Percentiles rank a stretch among this genome's conserved stretches.
Evolutionary conservation across 1,140 invertebrate species (phyloP).

Genomic region (Conus betulinus): DNA sequence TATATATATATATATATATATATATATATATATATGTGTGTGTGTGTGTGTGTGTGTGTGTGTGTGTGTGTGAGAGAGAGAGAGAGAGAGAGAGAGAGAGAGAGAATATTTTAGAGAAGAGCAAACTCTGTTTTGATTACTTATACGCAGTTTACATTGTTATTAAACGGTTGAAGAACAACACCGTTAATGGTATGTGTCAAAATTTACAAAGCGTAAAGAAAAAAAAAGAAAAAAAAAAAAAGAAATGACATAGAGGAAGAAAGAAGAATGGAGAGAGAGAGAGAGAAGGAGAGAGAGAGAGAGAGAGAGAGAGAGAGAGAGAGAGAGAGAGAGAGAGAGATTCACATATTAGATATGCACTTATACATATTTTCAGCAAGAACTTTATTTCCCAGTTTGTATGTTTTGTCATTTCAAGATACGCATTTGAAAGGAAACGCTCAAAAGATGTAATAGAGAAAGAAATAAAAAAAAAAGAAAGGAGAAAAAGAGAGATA

Average conservation of each 20-base stretch:
- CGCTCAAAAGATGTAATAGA: neutral
- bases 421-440: neutral
- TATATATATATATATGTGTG: too few relatives aligned
- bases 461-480: neutral
- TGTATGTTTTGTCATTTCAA: too few relatives aligned
- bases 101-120: too few relatives aligned
- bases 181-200: neutral
- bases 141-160: too few relatives aligned
- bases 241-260: neutral
- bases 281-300: slow-evolving; percentile 26
- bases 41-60: too few relatives aligned
- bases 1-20: too few relatives aligned
- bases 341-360: neutral
- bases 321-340: slow-evolving; percentile 17
- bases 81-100: too few relatives aligned
- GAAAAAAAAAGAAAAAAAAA: neutral
- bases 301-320: slow-evolving; percentile 27
- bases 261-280: neutral
- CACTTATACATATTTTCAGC: too few relatives aligned
- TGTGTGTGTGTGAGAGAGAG: too few relatives aligned
- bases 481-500: neutral
- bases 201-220: neutral
- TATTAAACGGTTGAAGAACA: too few relatives aligned
- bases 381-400: too few relatives aligned
- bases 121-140: too few relatives aligned